Percentiles rank a stretch among this genome's conserved stretches.
Evolutionary conservation across 2,113 vertebrate species (phyloP).

Genomic region (Colinus virginianus): DNA sequence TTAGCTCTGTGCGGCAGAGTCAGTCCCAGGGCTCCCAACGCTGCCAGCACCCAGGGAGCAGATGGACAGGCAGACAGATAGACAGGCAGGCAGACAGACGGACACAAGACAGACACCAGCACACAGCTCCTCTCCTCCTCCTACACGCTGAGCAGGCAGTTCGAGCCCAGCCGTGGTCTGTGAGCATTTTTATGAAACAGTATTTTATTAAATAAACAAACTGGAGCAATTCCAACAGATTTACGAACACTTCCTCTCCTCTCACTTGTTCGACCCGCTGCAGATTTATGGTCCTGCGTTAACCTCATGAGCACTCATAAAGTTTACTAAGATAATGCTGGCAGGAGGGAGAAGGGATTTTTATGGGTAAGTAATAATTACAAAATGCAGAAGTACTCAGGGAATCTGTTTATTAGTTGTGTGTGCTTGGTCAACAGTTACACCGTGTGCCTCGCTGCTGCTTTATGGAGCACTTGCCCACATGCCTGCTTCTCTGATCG

Average conservation of each 20-base stretch:
- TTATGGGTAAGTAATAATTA: slow-evolving; percentile 72
- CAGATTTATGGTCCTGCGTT: slow-evolving; percentile 75
- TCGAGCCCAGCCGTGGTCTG: rapidly evolving
- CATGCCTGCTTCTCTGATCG: neutral
- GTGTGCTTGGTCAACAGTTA: neutral
- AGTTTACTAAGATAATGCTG: slow-evolving; percentile 74
- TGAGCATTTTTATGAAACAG: neutral
- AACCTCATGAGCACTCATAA: slow-evolving; percentile 72
- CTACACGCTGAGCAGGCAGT: rapidly evolving
- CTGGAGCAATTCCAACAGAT: slow-evolving; percentile 57
- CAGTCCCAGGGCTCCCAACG: too few species aligned
- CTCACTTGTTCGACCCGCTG: slow-evolving; percentile 54
- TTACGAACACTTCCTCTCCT: slow-evolving; percentile 69
- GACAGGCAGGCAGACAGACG: neutral
- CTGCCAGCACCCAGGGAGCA: too few species aligned
- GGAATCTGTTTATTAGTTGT: slow-evolving; percentile 45
- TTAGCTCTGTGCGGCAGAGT: neutral
- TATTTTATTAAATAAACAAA: slow-evolving; percentile 77
- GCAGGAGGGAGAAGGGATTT: slow-evolving; percentile 70
- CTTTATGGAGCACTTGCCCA: neutral
- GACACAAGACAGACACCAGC: neutral
- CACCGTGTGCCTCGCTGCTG: neutral
- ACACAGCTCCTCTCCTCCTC: rapidly evolving
- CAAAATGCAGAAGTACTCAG: slow-evolving; percentile 44
- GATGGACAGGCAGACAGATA: neutral